Evolutionary conservation across 2,797 vertebrate genomes (phyloP).

Genomic region (Carcharodon carcharias): DNA sequence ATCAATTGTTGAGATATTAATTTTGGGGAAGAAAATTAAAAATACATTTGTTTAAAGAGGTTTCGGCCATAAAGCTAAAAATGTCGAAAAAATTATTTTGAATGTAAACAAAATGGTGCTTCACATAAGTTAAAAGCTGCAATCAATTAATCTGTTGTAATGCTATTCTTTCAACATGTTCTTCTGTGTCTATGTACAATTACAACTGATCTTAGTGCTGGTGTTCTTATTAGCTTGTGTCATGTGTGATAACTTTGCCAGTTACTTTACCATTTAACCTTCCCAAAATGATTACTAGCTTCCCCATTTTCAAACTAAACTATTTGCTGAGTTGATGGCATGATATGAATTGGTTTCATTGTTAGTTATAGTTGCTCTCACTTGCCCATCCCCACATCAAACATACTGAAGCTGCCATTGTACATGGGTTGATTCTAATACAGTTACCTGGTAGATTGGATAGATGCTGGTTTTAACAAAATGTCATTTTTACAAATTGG

Average conservation of each 20-base stretch:
- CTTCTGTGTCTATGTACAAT: slow-evolving; percentile 1
- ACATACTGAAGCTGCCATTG: not conserved
- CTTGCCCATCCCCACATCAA: not conserved
- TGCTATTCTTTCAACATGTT: not conserved
- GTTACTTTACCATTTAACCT: not conserved
- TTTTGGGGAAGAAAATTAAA: not conserved
- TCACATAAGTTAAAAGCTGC: not conserved
- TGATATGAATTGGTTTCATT: not conserved
- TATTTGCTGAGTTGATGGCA: not conserved
- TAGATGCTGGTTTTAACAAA: not conserved
- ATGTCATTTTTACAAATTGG: not conserved
- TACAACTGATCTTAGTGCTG: not conserved
- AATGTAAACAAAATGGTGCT: not conserved
- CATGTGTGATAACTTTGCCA: not conserved
- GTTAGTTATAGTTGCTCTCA: not conserved
- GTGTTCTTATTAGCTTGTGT: not conserved
- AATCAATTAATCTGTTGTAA: not conserved
- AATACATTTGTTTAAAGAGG: not conserved
- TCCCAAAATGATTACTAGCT: slow-evolving; percentile 1
- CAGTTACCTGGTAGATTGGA: not conserved
- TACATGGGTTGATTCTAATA: not conserved
- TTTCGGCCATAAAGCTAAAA: not conserved
- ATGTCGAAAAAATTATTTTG: not conserved
- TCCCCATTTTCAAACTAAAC: not conserved
- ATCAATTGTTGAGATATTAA: not conserved